These are phyloP conservation scores for Cottus gobio DNA, from an alignment of 2,113 vertebrate species.

Conservation along the genomic window DNA sequence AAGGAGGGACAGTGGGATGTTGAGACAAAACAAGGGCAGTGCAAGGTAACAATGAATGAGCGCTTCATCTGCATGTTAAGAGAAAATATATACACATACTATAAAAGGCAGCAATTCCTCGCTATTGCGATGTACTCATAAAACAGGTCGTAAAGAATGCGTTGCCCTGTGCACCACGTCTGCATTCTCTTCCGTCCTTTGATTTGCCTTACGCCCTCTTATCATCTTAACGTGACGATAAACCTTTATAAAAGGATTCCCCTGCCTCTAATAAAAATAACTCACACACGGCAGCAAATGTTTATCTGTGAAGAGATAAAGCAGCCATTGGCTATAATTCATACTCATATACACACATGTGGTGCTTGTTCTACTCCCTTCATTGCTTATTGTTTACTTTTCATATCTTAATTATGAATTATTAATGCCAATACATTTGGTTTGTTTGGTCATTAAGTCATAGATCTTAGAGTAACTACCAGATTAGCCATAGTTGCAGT, in stretches of 20 bases:
- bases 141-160: slow-evolving; percentile 39
- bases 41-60: slow-evolving; percentile 40
- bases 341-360: slow-evolving; percentile 13
- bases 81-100: slow-evolving; percentile 5
- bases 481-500: slow-evolving; percentile 13
- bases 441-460: slow-evolving; percentile 9
- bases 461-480: not conserved
- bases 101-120: slow-evolving; percentile 21
- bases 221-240: slow-evolving; percentile 50
- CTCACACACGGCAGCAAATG: slow-evolving; percentile 33
- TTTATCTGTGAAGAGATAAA: not conserved
- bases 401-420: not conserved
- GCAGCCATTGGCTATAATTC: slow-evolving; percentile 7
- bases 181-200: slow-evolving; percentile 18
- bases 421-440: not conserved
- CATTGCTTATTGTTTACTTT: not conserved
- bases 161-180: slow-evolving; percentile 14
- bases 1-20: slow-evolving; percentile 5
- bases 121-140: slow-evolving; percentile 42
- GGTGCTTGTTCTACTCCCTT: not conserved
- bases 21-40: slow-evolving; percentile 40
- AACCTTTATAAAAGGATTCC: slow-evolving; percentile 46
- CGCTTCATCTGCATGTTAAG: slow-evolving; percentile 33
- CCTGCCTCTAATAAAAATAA: slow-evolving; percentile 41
- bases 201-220: slow-evolving; percentile 35